Evolutionary conservation across 1,140 invertebrate genomes (phyloP).

Genomic region (Gerris buenoi): DNA sequence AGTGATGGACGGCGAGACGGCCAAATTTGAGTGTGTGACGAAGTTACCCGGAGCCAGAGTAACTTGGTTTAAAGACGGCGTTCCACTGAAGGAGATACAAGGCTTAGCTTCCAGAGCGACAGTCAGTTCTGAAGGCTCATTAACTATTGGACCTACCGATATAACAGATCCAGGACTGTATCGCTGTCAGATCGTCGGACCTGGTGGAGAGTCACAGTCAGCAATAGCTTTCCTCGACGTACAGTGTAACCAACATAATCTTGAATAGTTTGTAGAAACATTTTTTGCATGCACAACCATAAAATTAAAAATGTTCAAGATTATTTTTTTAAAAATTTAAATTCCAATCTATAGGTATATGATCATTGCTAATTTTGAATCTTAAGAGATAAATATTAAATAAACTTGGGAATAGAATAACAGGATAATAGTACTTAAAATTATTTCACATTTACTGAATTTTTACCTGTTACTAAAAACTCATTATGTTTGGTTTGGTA

Average conservation of each 20-base stretch:
- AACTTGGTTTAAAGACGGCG: conserved; percentile 50
- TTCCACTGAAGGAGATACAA: conserved; percentile 40
- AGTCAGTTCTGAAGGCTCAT: conserved; percentile 49
- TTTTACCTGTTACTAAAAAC: no score
- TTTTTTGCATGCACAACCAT: no score
- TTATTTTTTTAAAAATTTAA: no score
- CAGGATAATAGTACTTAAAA: no score
- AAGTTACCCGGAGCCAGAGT: conserved; percentile 47
- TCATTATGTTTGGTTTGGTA: no score
- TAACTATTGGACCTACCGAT: conserved; percentile 54
- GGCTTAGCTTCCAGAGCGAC: conserved; percentile 34
- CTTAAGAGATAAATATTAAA: no score
- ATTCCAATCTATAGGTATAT: no score
- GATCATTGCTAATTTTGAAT: no score
- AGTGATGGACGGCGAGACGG: conserved; percentile 65
- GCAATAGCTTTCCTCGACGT: conserved; percentile 84
- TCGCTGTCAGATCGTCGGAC: conserved; percentile 69
- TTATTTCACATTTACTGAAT: no score
- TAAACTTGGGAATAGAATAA: no score
- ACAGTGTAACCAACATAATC: conserved; percentile 89
- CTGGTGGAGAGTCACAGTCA: conserved; percentile 61
- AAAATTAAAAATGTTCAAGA: no score
- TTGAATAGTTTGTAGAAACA: no score
- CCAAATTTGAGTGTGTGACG: conserved; percentile 63
- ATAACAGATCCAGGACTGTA: conserved; percentile 79